These are phyloP conservation scores for Leptogaster cylindrica DNA, from an alignment of 2,888 invertebrate species.

Conservation along the genomic window DNA sequence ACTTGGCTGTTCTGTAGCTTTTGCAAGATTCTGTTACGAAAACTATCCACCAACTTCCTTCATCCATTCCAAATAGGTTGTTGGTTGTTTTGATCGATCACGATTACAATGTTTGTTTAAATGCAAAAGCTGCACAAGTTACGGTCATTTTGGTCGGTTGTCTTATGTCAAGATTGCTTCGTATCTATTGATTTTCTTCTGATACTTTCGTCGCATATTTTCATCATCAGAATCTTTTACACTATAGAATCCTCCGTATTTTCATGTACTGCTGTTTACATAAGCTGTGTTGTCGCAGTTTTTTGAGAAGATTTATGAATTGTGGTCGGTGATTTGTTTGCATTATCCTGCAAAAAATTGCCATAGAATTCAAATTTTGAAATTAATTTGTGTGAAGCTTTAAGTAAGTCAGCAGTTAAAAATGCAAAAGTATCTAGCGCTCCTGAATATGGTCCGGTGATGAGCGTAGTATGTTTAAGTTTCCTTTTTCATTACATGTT, in stretches of 20 bases:
- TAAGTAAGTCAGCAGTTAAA: neutral
- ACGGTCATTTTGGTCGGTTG: slow-evolving; percentile 11
- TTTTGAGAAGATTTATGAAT: no score
- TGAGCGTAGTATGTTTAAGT: slow-evolving; percentile 29
- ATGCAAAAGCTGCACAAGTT: neutral
- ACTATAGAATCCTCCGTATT: neutral
- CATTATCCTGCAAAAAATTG: no score
- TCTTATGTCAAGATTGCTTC: slow-evolving; percentile 8
- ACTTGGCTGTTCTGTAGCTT: slow-evolving; percentile 22
- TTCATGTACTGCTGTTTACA: no score
- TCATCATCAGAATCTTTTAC: slow-evolving; percentile 1
- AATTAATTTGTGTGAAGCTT: neutral
- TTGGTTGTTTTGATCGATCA: neutral
- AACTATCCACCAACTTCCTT: neutral
- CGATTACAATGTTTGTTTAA: neutral
- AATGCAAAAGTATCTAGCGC: no score
- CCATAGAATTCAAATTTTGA: no score
- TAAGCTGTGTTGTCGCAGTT: no score
- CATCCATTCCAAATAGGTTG: neutral
- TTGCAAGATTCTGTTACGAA: neutral
- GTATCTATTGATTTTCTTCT: slow-evolving; percentile 31
- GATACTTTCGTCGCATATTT: slow-evolving; percentile 14
- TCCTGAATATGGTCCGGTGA: no score
- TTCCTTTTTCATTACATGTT: slow-evolving; percentile 15
- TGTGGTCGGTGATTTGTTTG: no score